Conservation (phyloP, 2,888 invertebrate genomes). For the Scrobipalpa atriplicella region DNA sequence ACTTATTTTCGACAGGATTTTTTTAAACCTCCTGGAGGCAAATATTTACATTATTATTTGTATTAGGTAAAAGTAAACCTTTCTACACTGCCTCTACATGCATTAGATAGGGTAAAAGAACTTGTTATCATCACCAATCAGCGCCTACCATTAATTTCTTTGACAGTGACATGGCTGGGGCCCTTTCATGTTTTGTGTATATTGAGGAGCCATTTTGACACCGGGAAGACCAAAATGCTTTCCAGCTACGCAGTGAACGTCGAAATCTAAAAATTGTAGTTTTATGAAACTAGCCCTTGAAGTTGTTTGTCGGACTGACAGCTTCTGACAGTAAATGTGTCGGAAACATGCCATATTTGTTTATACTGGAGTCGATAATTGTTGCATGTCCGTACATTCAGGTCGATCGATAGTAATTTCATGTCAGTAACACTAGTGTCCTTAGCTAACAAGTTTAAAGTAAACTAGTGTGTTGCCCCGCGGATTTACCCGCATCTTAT, state of each 20-base stretch:
- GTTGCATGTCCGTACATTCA: neutral
- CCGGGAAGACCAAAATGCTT: too few relatives aligned
- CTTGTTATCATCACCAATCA: neutral
- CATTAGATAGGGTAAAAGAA: constrained; percentile 6
- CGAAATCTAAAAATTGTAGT: too few relatives aligned
- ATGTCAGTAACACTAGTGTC: constrained; percentile 1
- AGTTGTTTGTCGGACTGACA: neutral
- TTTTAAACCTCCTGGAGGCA: too few relatives aligned
- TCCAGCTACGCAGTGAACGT: too few relatives aligned
- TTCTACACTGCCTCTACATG: too few relatives aligned
- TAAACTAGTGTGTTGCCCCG: neutral
- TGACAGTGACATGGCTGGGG: neutral
- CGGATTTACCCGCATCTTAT: neutral
- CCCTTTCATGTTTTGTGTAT: too few relatives aligned
- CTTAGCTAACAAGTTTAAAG: constrained; percentile 2
- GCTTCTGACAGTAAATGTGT: neutral
- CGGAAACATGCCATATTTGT: constrained; percentile 7
- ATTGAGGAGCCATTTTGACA: too few relatives aligned
- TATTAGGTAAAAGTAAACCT: too few relatives aligned
- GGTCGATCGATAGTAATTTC: constrained; percentile 29
- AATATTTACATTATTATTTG: too few relatives aligned
- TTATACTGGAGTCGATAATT: neutral
- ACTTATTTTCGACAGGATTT: too few relatives aligned
- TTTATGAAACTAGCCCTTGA: neutral
- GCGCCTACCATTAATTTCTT: neutral